These are phyloP conservation scores for Euura lappo DNA, from an alignment of 1,140 invertebrate genomes.

Conservation along the genomic window DNA sequence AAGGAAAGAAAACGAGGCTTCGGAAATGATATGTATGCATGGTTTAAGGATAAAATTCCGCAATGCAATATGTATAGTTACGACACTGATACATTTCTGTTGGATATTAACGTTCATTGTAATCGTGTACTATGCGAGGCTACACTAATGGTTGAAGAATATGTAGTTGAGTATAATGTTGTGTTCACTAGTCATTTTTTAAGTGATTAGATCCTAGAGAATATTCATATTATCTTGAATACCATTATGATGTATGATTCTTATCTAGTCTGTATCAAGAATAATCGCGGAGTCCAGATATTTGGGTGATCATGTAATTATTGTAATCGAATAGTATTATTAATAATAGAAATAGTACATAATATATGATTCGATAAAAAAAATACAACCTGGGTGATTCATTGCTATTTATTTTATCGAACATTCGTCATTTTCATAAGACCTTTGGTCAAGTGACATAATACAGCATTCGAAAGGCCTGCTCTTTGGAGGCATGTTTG, in stretches of 20 bases:
- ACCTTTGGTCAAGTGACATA: no score
- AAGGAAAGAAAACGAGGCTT: no score
- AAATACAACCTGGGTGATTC: neutral
- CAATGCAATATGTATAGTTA: slow-evolving; percentile 18
- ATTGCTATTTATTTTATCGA: no score
- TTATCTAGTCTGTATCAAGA: slow-evolving; percentile 9
- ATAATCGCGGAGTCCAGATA: slow-evolving; percentile 21
- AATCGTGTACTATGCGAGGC: neutral
- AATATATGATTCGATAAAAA: slow-evolving; percentile 17
- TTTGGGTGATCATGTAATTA: slow-evolving; percentile 36
- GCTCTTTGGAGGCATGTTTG: no score
- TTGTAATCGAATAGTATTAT: slow-evolving; percentile 42
- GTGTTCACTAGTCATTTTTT: slow-evolving; percentile 33
- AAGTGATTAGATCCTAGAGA: slow-evolving; percentile 21
- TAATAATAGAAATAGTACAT: slow-evolving; percentile 33
- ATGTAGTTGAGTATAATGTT: slow-evolving; percentile 26
- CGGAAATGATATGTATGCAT: no score
- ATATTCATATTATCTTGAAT: slow-evolving; percentile 23
- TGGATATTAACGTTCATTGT: slow-evolving; percentile 16
- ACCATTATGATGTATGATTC: slow-evolving; percentile 10
- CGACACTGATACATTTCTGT: neutral
- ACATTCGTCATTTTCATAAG: no score
- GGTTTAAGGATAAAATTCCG: slow-evolving; percentile 19
- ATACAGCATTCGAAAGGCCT: no score
- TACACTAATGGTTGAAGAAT: slow-evolving; percentile 23